Evolutionary conservation across 2,888 invertebrate genomes (phyloP).

Genomic region (Cartodere bifasciata): DNA sequence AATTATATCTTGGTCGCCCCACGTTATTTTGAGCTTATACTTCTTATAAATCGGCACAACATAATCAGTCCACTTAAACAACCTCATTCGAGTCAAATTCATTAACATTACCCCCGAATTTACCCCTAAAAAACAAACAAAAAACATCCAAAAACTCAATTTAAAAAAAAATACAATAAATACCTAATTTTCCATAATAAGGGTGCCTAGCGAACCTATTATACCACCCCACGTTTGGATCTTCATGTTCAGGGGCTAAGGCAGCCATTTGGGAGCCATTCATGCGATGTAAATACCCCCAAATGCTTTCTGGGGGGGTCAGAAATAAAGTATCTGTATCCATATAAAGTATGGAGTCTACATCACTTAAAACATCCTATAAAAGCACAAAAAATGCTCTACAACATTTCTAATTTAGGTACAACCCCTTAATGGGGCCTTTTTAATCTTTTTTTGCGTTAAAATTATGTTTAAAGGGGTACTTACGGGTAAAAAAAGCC

Average conservation of each 20-base stretch:
- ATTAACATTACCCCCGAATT: slow-evolving; percentile 97
- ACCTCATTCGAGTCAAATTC: slow-evolving; percentile 86
- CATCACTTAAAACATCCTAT: slow-evolving; percentile 61
- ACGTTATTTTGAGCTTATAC: slow-evolving; percentile 77
- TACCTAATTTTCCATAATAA: slow-evolving; percentile 75
- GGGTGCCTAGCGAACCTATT: slow-evolving; percentile 92
- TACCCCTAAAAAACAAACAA: slow-evolving; percentile 48
- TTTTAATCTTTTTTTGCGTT: no score
- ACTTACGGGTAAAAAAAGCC: slow-evolving; percentile 80
- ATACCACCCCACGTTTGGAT: slow-evolving; percentile 90
- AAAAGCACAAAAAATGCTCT: slow-evolving; percentile 29
- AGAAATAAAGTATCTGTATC: slow-evolving; percentile 87
- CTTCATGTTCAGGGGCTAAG: slow-evolving; percentile 80
- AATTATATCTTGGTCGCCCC: slow-evolving; percentile 96
- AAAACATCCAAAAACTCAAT: neutral
- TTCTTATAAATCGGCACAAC: slow-evolving; percentile 73
- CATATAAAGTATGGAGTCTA: slow-evolving; percentile 81
- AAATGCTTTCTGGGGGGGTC: slow-evolving; percentile 68
- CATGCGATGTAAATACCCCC: slow-evolving; percentile 71
- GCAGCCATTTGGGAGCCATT: slow-evolving; percentile 80
- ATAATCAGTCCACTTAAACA: slow-evolving; percentile 74
- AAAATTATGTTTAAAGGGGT: slow-evolving; percentile 4
- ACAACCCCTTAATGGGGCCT: no score
- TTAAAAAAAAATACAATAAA: slow-evolving; percentile 4
- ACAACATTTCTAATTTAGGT: no score